Base-by-base conservation (phyloP, 2,113 vertebrate species). In the Hucho hucho region DNA sequence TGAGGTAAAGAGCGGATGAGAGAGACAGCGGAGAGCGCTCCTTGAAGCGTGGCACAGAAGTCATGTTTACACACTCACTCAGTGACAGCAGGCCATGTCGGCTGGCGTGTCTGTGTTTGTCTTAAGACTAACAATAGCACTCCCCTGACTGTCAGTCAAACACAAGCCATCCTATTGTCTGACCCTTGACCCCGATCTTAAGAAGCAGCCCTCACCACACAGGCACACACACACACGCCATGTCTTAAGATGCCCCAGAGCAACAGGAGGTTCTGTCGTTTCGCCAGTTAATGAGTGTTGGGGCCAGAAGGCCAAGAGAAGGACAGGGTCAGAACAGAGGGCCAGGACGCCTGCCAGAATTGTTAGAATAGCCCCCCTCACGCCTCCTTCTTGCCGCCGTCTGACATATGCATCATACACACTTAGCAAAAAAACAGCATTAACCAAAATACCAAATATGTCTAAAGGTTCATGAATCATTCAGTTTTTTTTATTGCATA, bases 261-360 rank as follows among this genome's bases (percentile, higher is more conserved):
- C 81, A 89, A 86, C 87, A 89, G 89, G 83, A 88, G 86, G 82
- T 82, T 75, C 61, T 83, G 78, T 67, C 22, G 47, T 71, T 84
- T 76, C 79, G 75, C 64, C 83, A 79, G 79, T 87, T 89, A 91
- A 91, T 89, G 84, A 89, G 81, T 82, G 68, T 47, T 77, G 7
- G 61, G 76, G 79, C 77, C 76, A 22, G 1, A 76, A 75, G 83
- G 29, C 84, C 69, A 79, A 73, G 71, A 29, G 22, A 79, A 74
- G 83, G 76, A 86, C 82, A 63, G 67, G 84, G 84, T 87, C 82
- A 86, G 72, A 75, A 16, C 12, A 3, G 47, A 49, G 12, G 11
- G 13, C 47, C 47, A 49, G 47, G 47, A 49, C 47, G 1, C 47
- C 47, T 49, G 14, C 13, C 47, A 14, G 47, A 4, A 4, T 49